These are phyloP conservation scores for Ceratina japonica DNA, from an alignment of 1,140 invertebrate species.

Conservation along the genomic window DNA sequence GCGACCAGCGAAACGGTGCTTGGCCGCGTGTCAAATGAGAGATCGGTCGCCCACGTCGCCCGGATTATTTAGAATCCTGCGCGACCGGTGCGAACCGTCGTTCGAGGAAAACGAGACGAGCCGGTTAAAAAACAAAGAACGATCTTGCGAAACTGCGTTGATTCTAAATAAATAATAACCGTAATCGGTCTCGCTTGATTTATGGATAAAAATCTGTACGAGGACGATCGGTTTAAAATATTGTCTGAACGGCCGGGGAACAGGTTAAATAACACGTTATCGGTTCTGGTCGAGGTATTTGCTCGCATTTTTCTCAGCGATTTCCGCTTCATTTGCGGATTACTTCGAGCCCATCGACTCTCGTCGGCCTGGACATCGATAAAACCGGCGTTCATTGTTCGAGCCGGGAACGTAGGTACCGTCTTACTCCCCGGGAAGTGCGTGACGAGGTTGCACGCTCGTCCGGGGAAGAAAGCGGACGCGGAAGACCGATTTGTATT, in stretches of 20 bases:
- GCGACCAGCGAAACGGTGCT: constrained; percentile 1
- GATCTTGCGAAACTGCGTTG: too few species aligned
- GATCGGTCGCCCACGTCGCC: constrained; percentile 49
- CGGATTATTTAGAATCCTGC: constrained; percentile 42
- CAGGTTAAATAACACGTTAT: not conserved
- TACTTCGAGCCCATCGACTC: constrained; percentile 1
- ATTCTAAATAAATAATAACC: too few species aligned
- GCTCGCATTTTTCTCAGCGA: not conserved
- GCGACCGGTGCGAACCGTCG: not conserved
- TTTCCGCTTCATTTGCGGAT: constrained; percentile 11
- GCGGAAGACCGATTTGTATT: constrained; percentile 51
- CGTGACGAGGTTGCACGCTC: constrained; percentile 22
- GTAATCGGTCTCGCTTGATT: too few species aligned
- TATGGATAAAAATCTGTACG: too few species aligned
- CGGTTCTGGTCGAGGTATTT: not conserved
- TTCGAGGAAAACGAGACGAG: too few species aligned
- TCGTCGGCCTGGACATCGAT: constrained; percentile 11
- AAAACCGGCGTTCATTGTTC: constrained; percentile 22
- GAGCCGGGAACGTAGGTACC: constrained; percentile 6
- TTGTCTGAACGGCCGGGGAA: too few species aligned
- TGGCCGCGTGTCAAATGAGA: constrained; percentile 58
- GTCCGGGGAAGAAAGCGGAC: not conserved
- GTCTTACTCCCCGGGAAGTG: not conserved
- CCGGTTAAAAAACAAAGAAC: too few species aligned
- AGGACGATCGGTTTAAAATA: too few species aligned